Percentiles rank a stretch among this genome's conserved stretches.
phyloP scores from a whole-genome alignment of 2,888 invertebrate genomes.

The Polietes domitor region DNA sequence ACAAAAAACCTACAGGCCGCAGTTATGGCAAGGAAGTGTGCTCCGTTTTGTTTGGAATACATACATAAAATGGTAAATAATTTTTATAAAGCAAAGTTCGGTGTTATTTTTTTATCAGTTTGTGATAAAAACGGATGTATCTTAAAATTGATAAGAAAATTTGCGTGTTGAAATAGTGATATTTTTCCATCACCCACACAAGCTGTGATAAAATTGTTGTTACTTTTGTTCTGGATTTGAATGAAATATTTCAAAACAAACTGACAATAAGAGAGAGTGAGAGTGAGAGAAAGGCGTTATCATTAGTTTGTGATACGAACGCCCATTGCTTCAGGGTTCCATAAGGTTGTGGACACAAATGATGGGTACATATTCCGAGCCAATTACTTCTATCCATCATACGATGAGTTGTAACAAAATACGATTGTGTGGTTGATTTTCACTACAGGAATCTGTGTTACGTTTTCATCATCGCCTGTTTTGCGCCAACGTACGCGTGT shows the following conservation, averaged over 20 bases:
- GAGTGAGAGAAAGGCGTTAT: too few species aligned
- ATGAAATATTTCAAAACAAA: too few species aligned
- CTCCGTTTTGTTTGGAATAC: background rate
- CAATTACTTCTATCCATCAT: background rate
- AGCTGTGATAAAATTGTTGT: too few species aligned
- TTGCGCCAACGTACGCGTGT: background rate
- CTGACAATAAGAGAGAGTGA: too few species aligned
- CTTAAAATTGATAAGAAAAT: too few species aligned
- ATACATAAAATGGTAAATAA: too few species aligned
- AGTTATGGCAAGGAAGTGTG: background rate
- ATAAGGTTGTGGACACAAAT: background rate
- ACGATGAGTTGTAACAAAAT: background rate
- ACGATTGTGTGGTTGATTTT: background rate
- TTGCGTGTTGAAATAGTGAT: too few species aligned
- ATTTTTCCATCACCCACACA: too few species aligned
- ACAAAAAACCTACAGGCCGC: background rate
- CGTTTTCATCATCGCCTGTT: background rate
- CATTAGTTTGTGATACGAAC: slow-evolving; percentile 3
- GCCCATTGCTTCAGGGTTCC: background rate
- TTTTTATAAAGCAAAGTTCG: too few species aligned
- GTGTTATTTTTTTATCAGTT: too few species aligned
- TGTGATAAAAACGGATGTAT: too few species aligned
- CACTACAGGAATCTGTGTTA: background rate
- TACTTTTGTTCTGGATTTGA: too few species aligned
- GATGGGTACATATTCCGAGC: background rate